A percentile compares a stretch with the other conserved stretches of the same genome.
Conservation (phyloP, 2,888 invertebrate genomes). For the Thecocarcelia acutangulata region DNA sequence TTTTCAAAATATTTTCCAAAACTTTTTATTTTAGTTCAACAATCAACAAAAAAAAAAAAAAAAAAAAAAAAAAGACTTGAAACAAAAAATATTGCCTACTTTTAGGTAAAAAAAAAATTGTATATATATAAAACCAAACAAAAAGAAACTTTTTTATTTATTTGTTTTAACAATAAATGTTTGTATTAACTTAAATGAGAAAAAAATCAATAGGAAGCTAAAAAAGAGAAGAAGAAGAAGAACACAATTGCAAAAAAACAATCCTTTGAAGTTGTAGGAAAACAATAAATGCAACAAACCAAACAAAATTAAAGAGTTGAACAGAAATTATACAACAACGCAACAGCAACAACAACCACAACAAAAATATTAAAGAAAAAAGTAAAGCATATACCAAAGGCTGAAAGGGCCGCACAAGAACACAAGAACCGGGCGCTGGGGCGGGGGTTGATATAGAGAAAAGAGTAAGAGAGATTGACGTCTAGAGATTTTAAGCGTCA, state of each 20-base stretch:
- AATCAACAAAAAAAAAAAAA: slow-evolving; percentile 34
- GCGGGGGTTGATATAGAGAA: neutral
- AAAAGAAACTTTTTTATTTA: slow-evolving; percentile 56
- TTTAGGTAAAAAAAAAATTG: slow-evolving; percentile 49
- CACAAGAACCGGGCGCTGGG: neutral
- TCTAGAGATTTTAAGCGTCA: slow-evolving; percentile 63
- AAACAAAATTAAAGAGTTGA: slow-evolving; percentile 66
- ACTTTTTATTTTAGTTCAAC: slow-evolving; percentile 53
- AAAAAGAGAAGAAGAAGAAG: slow-evolving; percentile 21
- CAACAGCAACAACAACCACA: slow-evolving; percentile 48
- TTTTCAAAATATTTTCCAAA: slow-evolving; percentile 45
- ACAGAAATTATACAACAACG: slow-evolving; percentile 47
- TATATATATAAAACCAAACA: slow-evolving; percentile 27
- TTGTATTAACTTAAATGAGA: slow-evolving; percentile 65
- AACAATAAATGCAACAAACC: slow-evolving; percentile 68
- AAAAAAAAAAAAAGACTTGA: slow-evolving; percentile 27
- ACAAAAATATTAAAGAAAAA: slow-evolving; percentile 36
- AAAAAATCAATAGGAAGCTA: slow-evolving; percentile 61
- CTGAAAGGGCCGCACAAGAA: neutral
- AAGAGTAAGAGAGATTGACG: slow-evolving; percentile 51
- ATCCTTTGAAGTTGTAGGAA: slow-evolving; percentile 66
- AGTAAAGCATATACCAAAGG: slow-evolving; percentile 32
- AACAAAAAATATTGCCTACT: slow-evolving; percentile 65
- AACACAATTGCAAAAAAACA: slow-evolving; percentile 35
- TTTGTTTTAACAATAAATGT: slow-evolving; percentile 63